A percentile compares a stretch with the other conserved stretches of the same genome.
phyloP scores from a whole-genome alignment of 2,888 invertebrate species.

The Dryocosmus kuriphilus region DNA sequence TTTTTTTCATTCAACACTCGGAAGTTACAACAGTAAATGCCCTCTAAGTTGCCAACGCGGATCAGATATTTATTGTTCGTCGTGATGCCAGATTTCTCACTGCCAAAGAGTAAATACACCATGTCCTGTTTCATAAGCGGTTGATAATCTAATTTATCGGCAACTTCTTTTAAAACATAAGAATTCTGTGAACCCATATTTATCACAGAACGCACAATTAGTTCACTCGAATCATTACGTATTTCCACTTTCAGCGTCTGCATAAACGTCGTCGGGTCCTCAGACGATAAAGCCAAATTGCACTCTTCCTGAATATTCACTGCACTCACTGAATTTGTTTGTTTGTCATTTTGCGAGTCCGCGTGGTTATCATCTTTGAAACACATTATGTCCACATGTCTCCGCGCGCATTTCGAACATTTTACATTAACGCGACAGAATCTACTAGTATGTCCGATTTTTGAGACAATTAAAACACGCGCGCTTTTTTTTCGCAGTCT shows the following conservation, averaged over 20 bases:
- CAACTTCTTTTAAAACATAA: slow-evolving; percentile 22
- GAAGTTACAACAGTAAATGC: too few species aligned
- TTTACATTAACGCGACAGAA: too few species aligned
- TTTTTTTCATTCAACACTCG: slow-evolving; percentile 49
- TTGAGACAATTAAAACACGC: background rate
- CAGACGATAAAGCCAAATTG: too few species aligned
- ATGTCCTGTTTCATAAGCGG: background rate
- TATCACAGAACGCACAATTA: background rate
- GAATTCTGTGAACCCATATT: slow-evolving; percentile 34
- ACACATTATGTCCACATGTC: too few species aligned
- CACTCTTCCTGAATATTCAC: too few species aligned
- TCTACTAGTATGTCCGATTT: background rate
- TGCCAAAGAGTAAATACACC: slow-evolving; percentile 29
- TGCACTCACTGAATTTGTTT: too few species aligned
- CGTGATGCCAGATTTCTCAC: slow-evolving; percentile 6
- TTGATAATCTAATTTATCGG: slow-evolving; percentile 8
- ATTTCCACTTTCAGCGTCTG: slow-evolving; percentile 39
- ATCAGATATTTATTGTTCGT: slow-evolving; percentile 30
- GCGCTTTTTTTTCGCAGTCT: background rate
- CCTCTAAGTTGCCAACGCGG: slow-evolving; percentile 9
- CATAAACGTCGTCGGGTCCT: background rate
- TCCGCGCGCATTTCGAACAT: too few species aligned
- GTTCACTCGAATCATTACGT: background rate
- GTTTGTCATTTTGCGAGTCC: too few species aligned
- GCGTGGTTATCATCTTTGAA: too few species aligned